These are phyloP conservation scores for Phylloscopus trochilus DNA, from an alignment of 2,113 vertebrate species.

Conservation along the genomic window DNA sequence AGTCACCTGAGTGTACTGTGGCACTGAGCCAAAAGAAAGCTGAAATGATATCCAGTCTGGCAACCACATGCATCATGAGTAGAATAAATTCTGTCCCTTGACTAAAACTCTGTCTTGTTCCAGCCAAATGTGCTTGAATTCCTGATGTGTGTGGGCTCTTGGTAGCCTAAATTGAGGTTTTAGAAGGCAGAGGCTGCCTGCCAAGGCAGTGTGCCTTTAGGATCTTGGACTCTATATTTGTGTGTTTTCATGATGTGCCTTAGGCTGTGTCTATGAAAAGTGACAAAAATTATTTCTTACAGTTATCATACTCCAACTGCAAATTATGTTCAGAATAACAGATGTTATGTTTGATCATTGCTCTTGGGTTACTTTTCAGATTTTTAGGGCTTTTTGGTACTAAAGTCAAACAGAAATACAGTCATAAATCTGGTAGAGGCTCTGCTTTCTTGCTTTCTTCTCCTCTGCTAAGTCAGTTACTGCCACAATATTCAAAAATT, in stretches of 20 bases:
- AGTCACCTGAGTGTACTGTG: neutral
- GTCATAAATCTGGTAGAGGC: neutral
- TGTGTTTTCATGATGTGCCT: neutral
- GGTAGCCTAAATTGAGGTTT: neutral
- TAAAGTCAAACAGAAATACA: neutral
- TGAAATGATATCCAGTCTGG: neutral
- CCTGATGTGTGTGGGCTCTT: neutral
- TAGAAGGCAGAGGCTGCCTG: neutral
- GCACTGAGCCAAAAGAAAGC: neutral
- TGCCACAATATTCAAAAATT: neutral
- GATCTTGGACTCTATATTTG: neutral
- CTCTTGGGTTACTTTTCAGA: neutral
- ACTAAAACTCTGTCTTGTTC: neutral
- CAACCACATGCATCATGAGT: neutral
- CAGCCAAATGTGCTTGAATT: neutral
- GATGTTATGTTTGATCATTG: neutral
- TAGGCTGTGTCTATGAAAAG: neutral
- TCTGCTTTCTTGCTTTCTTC: neutral
- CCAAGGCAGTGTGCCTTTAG: neutral
- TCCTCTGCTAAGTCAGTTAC: neutral
- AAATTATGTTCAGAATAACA: neutral
- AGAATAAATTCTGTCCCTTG: neutral
- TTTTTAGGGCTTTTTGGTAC: neutral
- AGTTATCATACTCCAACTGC: neutral
- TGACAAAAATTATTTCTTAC: neutral